These are phyloP conservation scores for Drosophila multiciliata DNA, from an alignment of 2,888 invertebrate genomes.

Conservation along the genomic window DNA sequence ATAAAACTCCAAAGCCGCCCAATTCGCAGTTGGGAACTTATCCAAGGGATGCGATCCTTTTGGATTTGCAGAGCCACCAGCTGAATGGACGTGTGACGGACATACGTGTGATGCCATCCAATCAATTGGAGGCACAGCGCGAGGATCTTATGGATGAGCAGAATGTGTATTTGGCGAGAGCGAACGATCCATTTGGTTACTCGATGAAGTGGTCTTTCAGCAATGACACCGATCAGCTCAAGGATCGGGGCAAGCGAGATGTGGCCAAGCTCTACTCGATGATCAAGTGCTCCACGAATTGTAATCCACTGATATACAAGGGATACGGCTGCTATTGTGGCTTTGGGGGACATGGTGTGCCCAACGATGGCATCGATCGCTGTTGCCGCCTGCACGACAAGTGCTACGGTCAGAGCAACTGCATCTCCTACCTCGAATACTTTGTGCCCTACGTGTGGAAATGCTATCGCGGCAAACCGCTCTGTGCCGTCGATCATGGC, in stretches of 20 bases:
- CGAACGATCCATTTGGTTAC: slow-evolving; percentile 84
- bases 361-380: slow-evolving; percentile 91
- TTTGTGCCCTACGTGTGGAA: slow-evolving; percentile 95
- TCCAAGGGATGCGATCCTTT: slow-evolving; percentile 50
- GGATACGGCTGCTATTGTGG: slow-evolving; percentile 97
- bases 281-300: slow-evolving; percentile 93
- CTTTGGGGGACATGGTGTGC: slow-evolving; percentile 91
- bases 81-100: slow-evolving; percentile 64
- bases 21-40: slow-evolving; percentile 29
- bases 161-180: slow-evolving; percentile 82
- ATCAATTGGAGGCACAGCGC: slow-evolving; percentile 17
- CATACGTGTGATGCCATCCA: slow-evolving; percentile 52
- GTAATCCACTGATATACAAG: slow-evolving; percentile 92
- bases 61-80: slow-evolving; percentile 52
- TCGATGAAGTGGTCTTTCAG: slow-evolving; percentile 83
- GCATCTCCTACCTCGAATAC: slow-evolving; percentile 92
- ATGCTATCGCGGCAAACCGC: slow-evolving; percentile 91
- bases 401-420: slow-evolving; percentile 92
- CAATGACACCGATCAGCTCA: slow-evolving; percentile 42
- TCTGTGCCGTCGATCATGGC: slow-evolving; percentile 88
- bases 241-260: slow-evolving; percentile 89
- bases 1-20: slow-evolving; percentile 1
- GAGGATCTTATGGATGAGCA: slow-evolving; percentile 59
- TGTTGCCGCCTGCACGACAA: slow-evolving; percentile 94
- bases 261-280: slow-evolving; percentile 93